Base-by-base conservation (phyloP, 2,113 vertebrate genomes). In the Jaculus jaculus region DNA sequence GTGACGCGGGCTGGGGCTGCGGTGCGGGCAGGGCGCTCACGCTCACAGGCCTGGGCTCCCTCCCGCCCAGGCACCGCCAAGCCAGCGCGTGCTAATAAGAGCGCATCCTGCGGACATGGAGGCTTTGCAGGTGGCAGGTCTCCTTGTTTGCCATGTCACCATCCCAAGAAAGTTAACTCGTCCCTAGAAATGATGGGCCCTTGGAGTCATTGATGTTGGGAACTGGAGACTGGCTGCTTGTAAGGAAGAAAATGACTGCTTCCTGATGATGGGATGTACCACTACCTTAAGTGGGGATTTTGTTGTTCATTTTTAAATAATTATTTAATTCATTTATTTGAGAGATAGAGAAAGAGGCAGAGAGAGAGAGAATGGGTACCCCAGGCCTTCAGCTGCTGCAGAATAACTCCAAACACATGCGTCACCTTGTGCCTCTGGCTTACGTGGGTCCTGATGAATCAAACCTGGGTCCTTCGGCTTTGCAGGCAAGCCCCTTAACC, bases 1-100 rank as follows among this genome's bases (percentile, higher is more conserved):
- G 99, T 99, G 98, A 86, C 34, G 42, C 65, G 7, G 21, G 47
- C 3, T 20, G 23, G 32, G 66, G 42, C 18, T 68, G 42, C 16
- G 51, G 54, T 54, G 6, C 20, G 37, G 34, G n/a, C 26, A 17
- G 58, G 17, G 23, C 3, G 0, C 7, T 61, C 58, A 2, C 16
- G 32, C 10, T 20, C 78, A 37, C 13, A 7, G 20, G 37, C 12
- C 20, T 30, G 65, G 20, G 61, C 5, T n/a, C 63, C 39, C 51
- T 51, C n/a, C n/a, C n/a, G n/a, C n/a, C 28, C 12, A 51, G n/a
- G 65, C 65, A 12, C 58, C 58, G 58, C 58, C 10, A 69, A 51
- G 61, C 39, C n/a, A n/a, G n/a, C n/a, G n/a, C n/a, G n/a, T n/a
- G n/a, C n/a, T 28, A 28, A 3, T 28, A 66, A 65, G 80, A 87